Base-by-base conservation (phyloP, 1,140 invertebrate species). In the Heterodera schachtii region DNA sequence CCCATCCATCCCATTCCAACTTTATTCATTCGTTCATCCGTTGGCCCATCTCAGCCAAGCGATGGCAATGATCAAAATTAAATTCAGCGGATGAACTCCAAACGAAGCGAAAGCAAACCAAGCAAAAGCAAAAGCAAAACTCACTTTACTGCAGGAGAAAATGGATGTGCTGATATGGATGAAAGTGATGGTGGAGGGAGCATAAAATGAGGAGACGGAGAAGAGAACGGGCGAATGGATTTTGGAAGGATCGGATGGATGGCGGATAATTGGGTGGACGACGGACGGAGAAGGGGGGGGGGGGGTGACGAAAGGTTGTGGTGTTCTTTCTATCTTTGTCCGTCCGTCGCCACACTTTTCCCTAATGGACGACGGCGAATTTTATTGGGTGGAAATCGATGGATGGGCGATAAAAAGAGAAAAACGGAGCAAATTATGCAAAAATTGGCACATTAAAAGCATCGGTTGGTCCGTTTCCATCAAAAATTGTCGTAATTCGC, bases 361-460 rank as follows among this genome's bases (percentile, higher is more conserved):
- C 57, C 57, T 16, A 60, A 60, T 60, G 57, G 57, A 60, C 69
- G 69, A 43, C 69, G 69, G 19, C 41, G 16, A 19, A 13, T 46
- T 71, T 41, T n/a, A 71, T 71, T 71, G 69, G 69, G 69, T 43
- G 69, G 69, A 41, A 71, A 46, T 46, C n/a, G 31, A 46, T 46
- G 69, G 69, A 71, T 31, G 69, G 11, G 21, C 9, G 57, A 60
- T 31, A 31, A 19, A 71, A 71, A 11, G 13, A 46, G 66, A 3
- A 31, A 71, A 43, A 13, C 31, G 69, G 69, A 71, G 44, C 69
- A 46, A 1, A 71, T 46, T 46, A 46, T 41, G 69, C 31, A 46
- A 71, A 41, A 71, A 1, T 46, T 41, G n/a, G n/a, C n/a, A n/a
- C n/a, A n/a, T n/a, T n/a, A n/a, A n/a, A n/a, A n/a, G n/a, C n/a